Base-by-base conservation (phyloP, 2,888 invertebrate genomes). In the Hyposoter dolosus region DNA sequence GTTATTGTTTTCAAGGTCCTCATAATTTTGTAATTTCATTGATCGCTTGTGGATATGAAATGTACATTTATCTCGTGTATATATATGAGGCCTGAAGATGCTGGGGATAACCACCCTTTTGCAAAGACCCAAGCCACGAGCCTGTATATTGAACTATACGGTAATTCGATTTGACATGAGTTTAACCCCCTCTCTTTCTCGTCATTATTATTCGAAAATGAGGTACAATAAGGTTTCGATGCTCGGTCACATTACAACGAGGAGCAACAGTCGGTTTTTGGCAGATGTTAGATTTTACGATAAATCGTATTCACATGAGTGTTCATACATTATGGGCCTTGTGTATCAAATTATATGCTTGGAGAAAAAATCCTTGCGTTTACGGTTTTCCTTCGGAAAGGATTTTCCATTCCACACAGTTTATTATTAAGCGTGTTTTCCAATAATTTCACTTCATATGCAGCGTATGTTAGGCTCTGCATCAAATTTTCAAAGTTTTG, bases 91-190 rank as follows among this genome's bases (percentile, higher is more conserved):
- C 12, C 56, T 60, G 10, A 28, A 15, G 23, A 60, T 60, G 28
- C 15, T 28, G 15, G 28, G 28, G 60, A 28, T 60, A 60, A 60
- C 60, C 1, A 60, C 28, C 60, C 60, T 60, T 60, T 6, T 15
- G 15, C 28, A 28, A 15, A 60, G 28, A 28, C 5, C 56, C 65
- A 56, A 63, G 50, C 53, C 56, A 66, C 74, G 68, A 78, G 63
- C 63, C 60, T 75, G 50, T 74, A 68, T 32, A 45, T 65, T 23
- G 19, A 71, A 82, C 68, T 47, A 84, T 76, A 84, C 82, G 87
- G 89, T 92, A 90, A 92, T 92, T 91, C 89, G 90, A 90, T 91
- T 89, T 89, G 92, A 92, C 92, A 87, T 88, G 88, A 87, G 87
- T 86, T 90, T 89, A 88, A 91, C 88, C 89, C 88, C 86, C 88